Evolutionary conservation across 2,888 invertebrate species (phyloP).

Genomic region (Syrista parreyssii): DNA sequence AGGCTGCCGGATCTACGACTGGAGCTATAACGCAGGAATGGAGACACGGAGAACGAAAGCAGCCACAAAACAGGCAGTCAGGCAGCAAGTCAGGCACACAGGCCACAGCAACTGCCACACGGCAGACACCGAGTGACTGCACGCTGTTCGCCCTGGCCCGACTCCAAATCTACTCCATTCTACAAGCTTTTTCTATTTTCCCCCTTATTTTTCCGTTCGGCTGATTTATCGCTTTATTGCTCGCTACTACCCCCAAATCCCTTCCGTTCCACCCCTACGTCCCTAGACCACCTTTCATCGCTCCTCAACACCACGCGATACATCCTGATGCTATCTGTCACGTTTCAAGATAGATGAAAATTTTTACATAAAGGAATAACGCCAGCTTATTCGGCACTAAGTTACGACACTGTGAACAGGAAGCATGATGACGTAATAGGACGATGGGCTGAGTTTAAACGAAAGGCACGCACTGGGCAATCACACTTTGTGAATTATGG

Average conservation of each 20-base stretch:
- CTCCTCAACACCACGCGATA: neutral
- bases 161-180: constrained; percentile 59
- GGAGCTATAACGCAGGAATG: neutral
- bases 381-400: too few species aligned
- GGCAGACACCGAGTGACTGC: constrained; percentile 29
- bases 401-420: too few species aligned
- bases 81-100: constrained; percentile 35
- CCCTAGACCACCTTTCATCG: neutral
- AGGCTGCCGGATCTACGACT: too few species aligned
- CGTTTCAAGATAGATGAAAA: too few species aligned
- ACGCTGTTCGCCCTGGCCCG: constrained; percentile 46
- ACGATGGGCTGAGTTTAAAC: too few species aligned
- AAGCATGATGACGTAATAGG: too few species aligned
- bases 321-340: too few species aligned
- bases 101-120: constrained; percentile 28
- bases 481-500: constrained; percentile 14
- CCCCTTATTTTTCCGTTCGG: constrained; percentile 52
- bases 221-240: constrained; percentile 54
- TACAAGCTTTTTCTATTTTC: constrained; percentile 58
- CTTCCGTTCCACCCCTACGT: neutral
- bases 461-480: neutral
- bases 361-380: too few species aligned
- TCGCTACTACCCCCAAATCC: constrained; percentile 7
- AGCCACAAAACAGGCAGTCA: neutral
- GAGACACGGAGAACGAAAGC: constrained; percentile 17